Conservation (phyloP, 1,140 invertebrate species). For the Drosophila pallidifrons region DNA sequence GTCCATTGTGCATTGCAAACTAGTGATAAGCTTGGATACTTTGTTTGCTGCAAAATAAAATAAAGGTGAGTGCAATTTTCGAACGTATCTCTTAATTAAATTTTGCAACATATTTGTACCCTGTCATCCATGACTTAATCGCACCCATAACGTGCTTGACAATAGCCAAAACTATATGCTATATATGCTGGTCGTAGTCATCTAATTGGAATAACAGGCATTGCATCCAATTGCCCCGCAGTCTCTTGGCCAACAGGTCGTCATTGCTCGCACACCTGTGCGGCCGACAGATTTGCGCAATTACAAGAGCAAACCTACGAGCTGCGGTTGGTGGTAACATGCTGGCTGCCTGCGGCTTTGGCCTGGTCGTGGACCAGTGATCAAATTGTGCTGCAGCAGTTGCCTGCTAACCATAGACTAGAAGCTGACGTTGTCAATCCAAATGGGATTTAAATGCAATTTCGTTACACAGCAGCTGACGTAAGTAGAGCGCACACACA, state of each 20-base stretch:
- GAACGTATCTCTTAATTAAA: constrained; percentile 16
- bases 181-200: neutral
- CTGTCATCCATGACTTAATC: constrained; percentile 20
- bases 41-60: neutral
- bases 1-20: neutral
- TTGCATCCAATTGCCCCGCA: constrained; percentile 4
- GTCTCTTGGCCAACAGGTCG: neutral
- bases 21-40: neutral
- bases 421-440: constrained; percentile 30
- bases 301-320: constrained; percentile 19
- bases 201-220: constrained; percentile 31
- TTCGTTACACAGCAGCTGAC: constrained; percentile 21
- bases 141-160: constrained; percentile 12
- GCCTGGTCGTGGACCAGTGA: constrained; percentile 12
- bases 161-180: constrained; percentile 12
- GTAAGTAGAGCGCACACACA: constrained; percentile 29
- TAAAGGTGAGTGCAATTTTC: neutral
- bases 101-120: constrained; percentile 23
- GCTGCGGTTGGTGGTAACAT: constrained; percentile 25
- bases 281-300: constrained; percentile 39
- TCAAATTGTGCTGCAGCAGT: constrained; percentile 18
- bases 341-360: constrained; percentile 22
- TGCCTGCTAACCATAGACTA: constrained; percentile 8
- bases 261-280: constrained; percentile 26
- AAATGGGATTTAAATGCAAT: constrained; percentile 32